A percentile compares a stretch with the other conserved stretches of the same genome.
Conservation (phyloP, 1,140 invertebrate genomes). For the Antheraea mylitta region DNA sequence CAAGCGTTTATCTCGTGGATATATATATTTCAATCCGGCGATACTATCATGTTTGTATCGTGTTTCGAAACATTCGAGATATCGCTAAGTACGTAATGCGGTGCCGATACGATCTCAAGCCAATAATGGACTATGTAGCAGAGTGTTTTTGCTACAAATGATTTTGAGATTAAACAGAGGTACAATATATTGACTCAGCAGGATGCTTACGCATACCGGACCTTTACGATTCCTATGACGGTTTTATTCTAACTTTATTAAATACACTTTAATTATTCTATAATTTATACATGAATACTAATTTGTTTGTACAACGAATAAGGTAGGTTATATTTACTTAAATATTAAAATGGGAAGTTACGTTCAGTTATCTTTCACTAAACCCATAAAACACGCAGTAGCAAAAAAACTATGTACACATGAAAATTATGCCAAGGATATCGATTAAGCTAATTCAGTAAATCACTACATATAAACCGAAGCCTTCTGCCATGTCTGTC, state of each 20-base stretch:
- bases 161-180: not conserved
- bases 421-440: too few relatives aligned
- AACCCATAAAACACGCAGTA: too few relatives aligned
- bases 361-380: too few relatives aligned
- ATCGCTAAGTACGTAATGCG: slow-evolving; percentile 11
- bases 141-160: slow-evolving; percentile 4
- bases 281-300: too few relatives aligned
- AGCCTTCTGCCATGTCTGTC: too few relatives aligned
- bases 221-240: not conserved
- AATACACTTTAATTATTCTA: not conserved
- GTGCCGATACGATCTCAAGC: not conserved
- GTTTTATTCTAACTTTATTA: not conserved
- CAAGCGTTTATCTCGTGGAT: slow-evolving; percentile 8
- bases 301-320: too few relatives aligned
- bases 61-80: slow-evolving; percentile 9
- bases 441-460: too few relatives aligned
- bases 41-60: slow-evolving; percentile 5
- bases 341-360: too few relatives aligned
- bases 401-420: too few relatives aligned
- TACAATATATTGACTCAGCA: not conserved
- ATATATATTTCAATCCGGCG: slow-evolving; percentile 8
- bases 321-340: too few relatives aligned
- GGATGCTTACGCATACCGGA: too few relatives aligned
- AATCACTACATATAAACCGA: too few relatives aligned
- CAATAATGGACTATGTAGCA: not conserved